Conservation (phyloP, 2,113 vertebrate species). For the Apeltes quadracus region DNA sequence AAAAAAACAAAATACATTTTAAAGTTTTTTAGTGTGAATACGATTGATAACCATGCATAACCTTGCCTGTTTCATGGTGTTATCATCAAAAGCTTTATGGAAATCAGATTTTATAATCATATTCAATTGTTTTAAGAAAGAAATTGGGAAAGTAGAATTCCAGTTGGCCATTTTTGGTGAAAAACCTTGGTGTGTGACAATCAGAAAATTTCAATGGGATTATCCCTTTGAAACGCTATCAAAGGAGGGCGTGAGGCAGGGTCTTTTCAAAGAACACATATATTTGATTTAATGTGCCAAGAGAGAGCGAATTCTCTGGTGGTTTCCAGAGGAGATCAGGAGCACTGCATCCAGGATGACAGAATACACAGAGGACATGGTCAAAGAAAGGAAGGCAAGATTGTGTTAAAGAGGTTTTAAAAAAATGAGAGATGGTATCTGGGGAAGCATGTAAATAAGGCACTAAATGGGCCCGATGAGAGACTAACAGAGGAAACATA, state of each 20-base stretch:
- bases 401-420: constrained; percentile 39
- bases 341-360: constrained; percentile 52
- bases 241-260: constrained; percentile 34
- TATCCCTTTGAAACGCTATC: constrained; percentile 40
- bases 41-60: background rate
- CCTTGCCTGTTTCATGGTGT: background rate
- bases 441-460: constrained; percentile 53
- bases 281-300: constrained; percentile 65
- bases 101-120: constrained; percentile 10
- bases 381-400: constrained; percentile 11
- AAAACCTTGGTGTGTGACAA: constrained; percentile 17
- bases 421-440: constrained; percentile 50
- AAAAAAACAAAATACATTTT: too few relatives aligned
- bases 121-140: background rate
- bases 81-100: constrained; percentile 14
- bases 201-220: constrained; percentile 31
- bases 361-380: constrained; percentile 53
- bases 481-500: constrained; percentile 18
- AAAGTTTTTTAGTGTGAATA: too few relatives aligned
- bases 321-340: constrained; percentile 62
- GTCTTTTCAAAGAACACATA: constrained; percentile 50
- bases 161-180: background rate
- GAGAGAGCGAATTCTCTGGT: constrained; percentile 60
- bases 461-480: constrained; percentile 30
- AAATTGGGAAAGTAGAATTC: background rate